phyloP scores from a whole-genome alignment of 2,888 invertebrate species.

The Noctua janthina region DNA sequence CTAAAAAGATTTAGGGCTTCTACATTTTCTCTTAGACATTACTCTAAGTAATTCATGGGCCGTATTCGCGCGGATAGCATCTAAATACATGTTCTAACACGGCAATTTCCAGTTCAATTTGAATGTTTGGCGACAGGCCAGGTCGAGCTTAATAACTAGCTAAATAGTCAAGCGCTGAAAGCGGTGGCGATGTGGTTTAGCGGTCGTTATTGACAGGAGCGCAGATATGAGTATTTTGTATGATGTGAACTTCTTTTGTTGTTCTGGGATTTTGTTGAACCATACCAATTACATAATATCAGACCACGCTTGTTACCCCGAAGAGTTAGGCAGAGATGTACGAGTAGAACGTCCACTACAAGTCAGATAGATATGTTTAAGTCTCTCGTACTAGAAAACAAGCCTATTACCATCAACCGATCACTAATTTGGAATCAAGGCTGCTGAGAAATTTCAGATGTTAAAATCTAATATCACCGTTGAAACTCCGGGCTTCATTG shows the following conservation, averaged over 20 bases:
- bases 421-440: not conserved
- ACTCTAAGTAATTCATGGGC: conserved; percentile 52
- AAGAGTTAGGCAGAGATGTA: not conserved
- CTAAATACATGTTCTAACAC: conserved; percentile 67
- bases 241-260: not conserved
- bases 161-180: conserved; percentile 71
- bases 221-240: conserved; percentile 2
- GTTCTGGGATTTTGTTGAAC: not conserved
- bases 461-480: not conserved
- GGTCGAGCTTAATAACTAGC: conserved; percentile 69
- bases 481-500: no score
- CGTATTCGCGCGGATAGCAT: conserved; percentile 53
- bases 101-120: conserved; percentile 74
- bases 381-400: not conserved
- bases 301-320: not conserved
- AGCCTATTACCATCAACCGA: not conserved
- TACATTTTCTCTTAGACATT: conserved; percentile 54
- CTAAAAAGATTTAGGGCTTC: conserved; percentile 44
- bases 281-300: not conserved
- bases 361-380: not conserved
- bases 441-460: not conserved
- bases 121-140: conserved; percentile 77
- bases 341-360: not conserved
- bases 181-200: conserved; percentile 60
- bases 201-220: conserved; percentile 42